Percentiles rank a stretch among this genome's conserved stretches.
Evolutionary conservation across 2,797 vertebrate genomes (phyloP).

Genomic region (Arctocebus calabarensis): DNA sequence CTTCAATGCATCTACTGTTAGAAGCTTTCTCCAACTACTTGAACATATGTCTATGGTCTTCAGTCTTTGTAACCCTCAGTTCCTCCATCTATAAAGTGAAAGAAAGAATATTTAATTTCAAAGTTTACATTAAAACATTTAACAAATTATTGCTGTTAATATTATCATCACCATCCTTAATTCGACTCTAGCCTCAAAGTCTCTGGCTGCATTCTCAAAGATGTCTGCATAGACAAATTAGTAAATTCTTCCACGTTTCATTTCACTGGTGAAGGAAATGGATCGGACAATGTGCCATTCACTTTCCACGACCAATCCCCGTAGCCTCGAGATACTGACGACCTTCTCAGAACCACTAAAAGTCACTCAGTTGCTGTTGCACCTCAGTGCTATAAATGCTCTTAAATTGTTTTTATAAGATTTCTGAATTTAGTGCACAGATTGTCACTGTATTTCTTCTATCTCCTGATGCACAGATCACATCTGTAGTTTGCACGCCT

Average conservation of each 20-base stretch:
- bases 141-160: background rate
- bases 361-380: background rate
- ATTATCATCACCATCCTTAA: background rate
- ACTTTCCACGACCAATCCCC: slow-evolving; percentile 42
- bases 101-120: background rate
- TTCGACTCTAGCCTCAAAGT: background rate
- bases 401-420: slow-evolving; percentile 11
- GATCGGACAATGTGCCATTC: background rate
- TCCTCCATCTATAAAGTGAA: background rate
- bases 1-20: background rate
- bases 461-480: background rate
- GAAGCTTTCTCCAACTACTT: slow-evolving; percentile 29
- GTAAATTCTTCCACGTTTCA: background rate
- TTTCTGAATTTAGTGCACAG: background rate
- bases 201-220: slow-evolving; percentile 30
- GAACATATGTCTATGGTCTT: slow-evolving; percentile 6
- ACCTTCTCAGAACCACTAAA: slow-evolving; percentile 26
- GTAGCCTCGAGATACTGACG: background rate
- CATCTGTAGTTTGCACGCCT: background rate
- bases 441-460: background rate
- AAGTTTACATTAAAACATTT: background rate
- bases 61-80: background rate
- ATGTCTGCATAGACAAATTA: background rate
- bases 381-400: background rate
- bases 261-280: slow-evolving; percentile 46